Percentiles rank a stretch among this genome's conserved stretches.
Evolutionary conservation across 1,140 invertebrate genomes (phyloP).

Genomic region (Sminthurinus signatus): DNA sequence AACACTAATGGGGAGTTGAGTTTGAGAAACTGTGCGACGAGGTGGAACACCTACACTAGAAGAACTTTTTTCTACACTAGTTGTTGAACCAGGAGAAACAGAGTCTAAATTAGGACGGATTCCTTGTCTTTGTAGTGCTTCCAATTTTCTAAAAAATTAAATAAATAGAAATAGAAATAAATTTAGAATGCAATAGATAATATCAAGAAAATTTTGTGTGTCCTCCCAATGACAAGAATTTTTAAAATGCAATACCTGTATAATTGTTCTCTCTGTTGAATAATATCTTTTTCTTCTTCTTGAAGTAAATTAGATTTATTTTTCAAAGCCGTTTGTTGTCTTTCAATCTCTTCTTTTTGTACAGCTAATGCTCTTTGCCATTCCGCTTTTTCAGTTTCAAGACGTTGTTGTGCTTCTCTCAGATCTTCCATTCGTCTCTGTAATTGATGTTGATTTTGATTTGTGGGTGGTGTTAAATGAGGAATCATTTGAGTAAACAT

Average conservation of each 20-base stretch:
- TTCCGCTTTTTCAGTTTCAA: conserved; percentile 38
- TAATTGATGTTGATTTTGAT: conserved; percentile 31
- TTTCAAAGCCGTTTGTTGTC: conserved; percentile 21
- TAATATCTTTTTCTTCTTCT: conserved; percentile 69
- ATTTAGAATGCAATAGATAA: no score
- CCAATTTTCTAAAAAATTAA: conserved; percentile 33
- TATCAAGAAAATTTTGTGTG: no score
- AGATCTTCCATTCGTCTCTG: conserved; percentile 38
- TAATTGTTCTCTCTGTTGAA: conserved; percentile 75
- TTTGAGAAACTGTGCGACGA: conserved; percentile 14
- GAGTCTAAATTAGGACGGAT: conserved; percentile 31
- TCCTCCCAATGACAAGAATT: no score
- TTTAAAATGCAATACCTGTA: conserved; percentile 53
- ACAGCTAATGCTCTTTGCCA: conserved; percentile 25
- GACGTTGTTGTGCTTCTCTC: conserved; percentile 32
- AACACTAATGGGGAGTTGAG: neutral
- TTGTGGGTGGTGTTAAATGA: conserved; percentile 28
- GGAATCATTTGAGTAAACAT: conserved; percentile 38
- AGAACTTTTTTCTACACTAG: conserved; percentile 17
- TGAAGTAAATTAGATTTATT: conserved; percentile 17
- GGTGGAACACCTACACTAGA: conserved; percentile 2
- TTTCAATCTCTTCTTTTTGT: conserved; percentile 34
- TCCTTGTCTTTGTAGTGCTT: conserved; percentile 35
- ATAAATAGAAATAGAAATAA: neutral
- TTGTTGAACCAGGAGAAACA: conserved; percentile 23